Evolutionary conservation across 2,888 invertebrate genomes (phyloP).

Genomic region (Stramonita haemastoma): DNA sequence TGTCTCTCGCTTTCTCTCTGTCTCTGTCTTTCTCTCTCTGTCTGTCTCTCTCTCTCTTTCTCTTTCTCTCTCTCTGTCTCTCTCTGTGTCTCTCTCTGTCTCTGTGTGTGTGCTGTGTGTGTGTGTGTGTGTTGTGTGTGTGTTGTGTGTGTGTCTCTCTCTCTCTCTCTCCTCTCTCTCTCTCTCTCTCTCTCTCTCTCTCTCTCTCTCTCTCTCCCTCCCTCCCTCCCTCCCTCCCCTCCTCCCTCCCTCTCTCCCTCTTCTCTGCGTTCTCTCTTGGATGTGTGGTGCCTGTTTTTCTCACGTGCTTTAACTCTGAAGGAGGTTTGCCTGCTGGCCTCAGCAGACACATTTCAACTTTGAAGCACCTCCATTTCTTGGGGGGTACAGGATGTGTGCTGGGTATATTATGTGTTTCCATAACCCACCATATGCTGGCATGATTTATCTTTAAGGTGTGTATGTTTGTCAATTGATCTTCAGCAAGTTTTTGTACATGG

Average conservation of each 20-base stretch:
- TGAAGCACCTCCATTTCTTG: too few species aligned
- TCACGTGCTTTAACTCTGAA: too few species aligned
- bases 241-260: background rate
- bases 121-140: background rate
- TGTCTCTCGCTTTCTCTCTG: background rate
- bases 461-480: too few species aligned
- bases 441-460: too few species aligned
- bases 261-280: background rate
- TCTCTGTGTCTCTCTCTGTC: background rate
- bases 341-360: too few species aligned
- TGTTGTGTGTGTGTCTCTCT: background rate
- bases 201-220: background rate
- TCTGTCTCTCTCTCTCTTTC: background rate
- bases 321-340: too few species aligned
- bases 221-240: background rate
- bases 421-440: too few species aligned
- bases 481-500: too few species aligned
- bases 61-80: background rate
- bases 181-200: background rate
- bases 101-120: background rate
- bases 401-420: too few species aligned
- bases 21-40: background rate
- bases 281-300: too few species aligned
- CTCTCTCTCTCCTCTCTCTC: conserved; percentile 4
- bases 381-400: too few species aligned